Base-by-base conservation (phyloP, 1,140 invertebrate genomes). In the Harpegnathos saltator region DNA sequence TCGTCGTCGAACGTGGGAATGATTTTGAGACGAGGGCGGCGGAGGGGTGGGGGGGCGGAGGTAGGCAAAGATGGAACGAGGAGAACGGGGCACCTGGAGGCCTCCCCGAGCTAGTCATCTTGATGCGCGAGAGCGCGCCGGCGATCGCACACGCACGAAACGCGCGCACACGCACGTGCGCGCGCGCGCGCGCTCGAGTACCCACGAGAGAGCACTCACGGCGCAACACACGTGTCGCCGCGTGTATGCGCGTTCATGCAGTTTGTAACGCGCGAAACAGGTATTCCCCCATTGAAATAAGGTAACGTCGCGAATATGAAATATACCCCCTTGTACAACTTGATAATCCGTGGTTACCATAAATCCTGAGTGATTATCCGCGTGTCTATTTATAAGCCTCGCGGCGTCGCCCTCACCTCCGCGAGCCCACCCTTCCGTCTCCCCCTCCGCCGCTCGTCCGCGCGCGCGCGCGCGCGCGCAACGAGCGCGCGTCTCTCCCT, bases 341-440 rank as follows among this genome's bases (percentile, higher is more conserved):
- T 94, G 93, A 94, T 94, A 94, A 94, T 94, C 93, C 94, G 91
- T 94, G 92, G 93, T 94, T 94, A 94, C 94, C 93, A 94, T 94
- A 94, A 94, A 94, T 94, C 93, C 93, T 93, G 91, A 93, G 93
- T 94, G 93, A 94, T 94, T 94, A 94, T 94, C 93, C 93, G 89
- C 90, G 93, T 90, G 90, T 93, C 92, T 94, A 94, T 94, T 94
- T 94, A 94, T 94, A 93, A 93, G 91, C 87, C 86, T 86, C 89
- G 89, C 87, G 86, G 89, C 88, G 87, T 92, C 89, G 85, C 89
- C 85, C 80, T 90, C 86, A 83, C 87, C 87, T 87, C 66, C 54
- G 63, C 84, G 54, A 69, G 75, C 52, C 14, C 75, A 24, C 33
- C 65, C 54, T 29, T 9, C 48, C 78, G 61, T 65, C 58, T 59